Percentiles rank a stretch among this genome's conserved stretches.
Conservation (phyloP, 1,140 invertebrate genomes). For the Physella acuta region DNA sequence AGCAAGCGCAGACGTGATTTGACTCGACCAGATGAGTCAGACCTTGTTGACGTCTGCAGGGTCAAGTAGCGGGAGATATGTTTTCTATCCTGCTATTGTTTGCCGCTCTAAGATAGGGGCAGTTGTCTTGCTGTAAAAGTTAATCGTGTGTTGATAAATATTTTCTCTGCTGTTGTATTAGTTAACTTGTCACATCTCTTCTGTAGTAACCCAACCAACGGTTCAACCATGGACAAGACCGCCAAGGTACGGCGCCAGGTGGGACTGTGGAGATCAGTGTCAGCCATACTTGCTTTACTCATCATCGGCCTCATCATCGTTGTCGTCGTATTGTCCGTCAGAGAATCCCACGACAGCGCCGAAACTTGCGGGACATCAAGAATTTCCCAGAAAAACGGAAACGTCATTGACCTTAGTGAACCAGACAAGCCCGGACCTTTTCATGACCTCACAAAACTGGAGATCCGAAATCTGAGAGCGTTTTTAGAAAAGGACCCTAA, state of each 20-base stretch:
- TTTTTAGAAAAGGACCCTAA: conserved; percentile 31
- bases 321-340: not conserved
- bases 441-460: conserved; percentile 32
- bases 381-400: not conserved
- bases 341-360: not conserved
- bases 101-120: no score
- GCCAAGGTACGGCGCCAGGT: not conserved
- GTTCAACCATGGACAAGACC: conserved; percentile 9
- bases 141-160: not conserved
- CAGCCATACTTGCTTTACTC: not conserved
- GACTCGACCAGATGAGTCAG: no score
- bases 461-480: conserved; percentile 31
- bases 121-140: not conserved
- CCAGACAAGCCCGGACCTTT: conserved; percentile 29
- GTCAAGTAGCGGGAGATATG: no score
- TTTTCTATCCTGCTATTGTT: no score
- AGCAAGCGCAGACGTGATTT: no score
- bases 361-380: not conserved
- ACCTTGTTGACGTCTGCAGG: no score
- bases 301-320: not conserved
- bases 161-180: not conserved
- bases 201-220: no score
- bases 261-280: not conserved
- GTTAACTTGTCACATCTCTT: not conserved
- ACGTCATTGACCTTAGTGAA: conserved; percentile 10